Conservation (phyloP, 1,140 invertebrate species). For the Drosophila kanapiae region DNA sequence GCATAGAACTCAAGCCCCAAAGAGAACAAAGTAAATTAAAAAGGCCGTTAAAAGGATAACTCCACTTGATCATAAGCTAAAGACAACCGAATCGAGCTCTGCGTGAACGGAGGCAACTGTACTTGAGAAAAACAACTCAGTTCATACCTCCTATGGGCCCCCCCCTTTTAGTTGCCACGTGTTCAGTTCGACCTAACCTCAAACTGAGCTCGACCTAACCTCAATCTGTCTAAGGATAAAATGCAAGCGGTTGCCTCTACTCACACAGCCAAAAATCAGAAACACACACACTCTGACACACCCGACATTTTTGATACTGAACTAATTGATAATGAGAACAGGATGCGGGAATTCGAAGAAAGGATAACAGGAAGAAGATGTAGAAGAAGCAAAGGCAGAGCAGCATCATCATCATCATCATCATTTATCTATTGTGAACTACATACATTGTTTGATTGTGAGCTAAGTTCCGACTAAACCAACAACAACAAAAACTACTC, state of each 20-base stretch:
- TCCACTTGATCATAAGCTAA: conserved; percentile 59
- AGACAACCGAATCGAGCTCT: conserved; percentile 30
- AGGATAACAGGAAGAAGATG: conserved; percentile 16
- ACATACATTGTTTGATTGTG: conserved; percentile 79
- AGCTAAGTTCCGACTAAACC: conserved; percentile 72
- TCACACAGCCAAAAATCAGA: conserved; percentile 46
- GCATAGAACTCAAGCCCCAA: conserved; percentile 14
- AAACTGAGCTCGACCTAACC: conserved; percentile 49
- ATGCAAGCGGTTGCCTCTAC: conserved; percentile 47
- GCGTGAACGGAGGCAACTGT: conserved; percentile 39
- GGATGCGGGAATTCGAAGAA: conserved; percentile 27
- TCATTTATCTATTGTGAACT: conserved; percentile 67
- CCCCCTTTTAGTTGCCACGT: conserved; percentile 18
- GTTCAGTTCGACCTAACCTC: conserved; percentile 33
- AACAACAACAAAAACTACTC: conserved; percentile 54
- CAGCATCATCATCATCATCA: conserved; percentile 36
- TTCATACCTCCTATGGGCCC: neutral
- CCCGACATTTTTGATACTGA: conserved; percentile 66
- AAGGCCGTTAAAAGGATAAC: conserved; percentile 45
- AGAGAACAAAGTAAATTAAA: conserved; percentile 37
- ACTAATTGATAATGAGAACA: conserved; percentile 39
- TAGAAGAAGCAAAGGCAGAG: conserved; percentile 6
- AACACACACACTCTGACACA: conserved; percentile 47
- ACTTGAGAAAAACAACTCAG: conserved; percentile 2
- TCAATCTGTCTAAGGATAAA: conserved; percentile 62